Percentiles rank a stretch among this genome's conserved stretches.
phyloP scores from a whole-genome alignment of 2,113 vertebrate species.

The Thermophis baileyi region DNA sequence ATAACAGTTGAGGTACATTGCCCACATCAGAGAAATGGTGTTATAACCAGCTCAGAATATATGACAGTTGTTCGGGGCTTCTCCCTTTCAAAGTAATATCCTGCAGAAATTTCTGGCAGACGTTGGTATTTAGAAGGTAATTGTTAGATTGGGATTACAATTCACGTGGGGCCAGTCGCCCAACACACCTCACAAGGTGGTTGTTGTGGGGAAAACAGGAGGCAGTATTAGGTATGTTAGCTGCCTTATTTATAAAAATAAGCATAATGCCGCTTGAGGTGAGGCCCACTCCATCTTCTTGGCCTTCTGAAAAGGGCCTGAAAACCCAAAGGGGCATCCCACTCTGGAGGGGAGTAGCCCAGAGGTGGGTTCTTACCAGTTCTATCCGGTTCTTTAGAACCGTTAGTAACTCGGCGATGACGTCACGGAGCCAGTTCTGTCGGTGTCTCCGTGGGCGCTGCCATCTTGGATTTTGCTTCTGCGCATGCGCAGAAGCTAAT shows the following conservation, averaged over 20 bases:
- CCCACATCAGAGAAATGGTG: neutral
- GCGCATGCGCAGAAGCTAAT: no score
- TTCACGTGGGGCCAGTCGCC: neutral
- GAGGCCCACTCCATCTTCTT: neutral
- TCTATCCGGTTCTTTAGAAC: no score
- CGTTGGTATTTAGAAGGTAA: neutral
- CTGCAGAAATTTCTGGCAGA: neutral
- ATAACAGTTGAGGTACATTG: neutral
- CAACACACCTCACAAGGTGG: neutral
- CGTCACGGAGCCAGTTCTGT: no score
- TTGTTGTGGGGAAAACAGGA: neutral
- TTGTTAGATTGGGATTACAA: neutral
- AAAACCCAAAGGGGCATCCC: neutral
- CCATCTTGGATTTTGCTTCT: no score
- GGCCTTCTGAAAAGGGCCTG: neutral
- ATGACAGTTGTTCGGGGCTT: neutral
- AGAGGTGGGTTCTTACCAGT: no score
- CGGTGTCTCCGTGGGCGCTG: no score
- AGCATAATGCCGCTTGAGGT: neutral
- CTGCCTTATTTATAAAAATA: neutral
- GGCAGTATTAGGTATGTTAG: neutral
- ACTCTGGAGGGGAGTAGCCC: neutral
- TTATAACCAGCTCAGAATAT: neutral
- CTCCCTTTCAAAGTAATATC: neutral
- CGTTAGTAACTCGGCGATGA: no score